These are phyloP conservation scores for Formica aserva DNA, from an alignment of 2,888 invertebrate species.

Conservation along the genomic window DNA sequence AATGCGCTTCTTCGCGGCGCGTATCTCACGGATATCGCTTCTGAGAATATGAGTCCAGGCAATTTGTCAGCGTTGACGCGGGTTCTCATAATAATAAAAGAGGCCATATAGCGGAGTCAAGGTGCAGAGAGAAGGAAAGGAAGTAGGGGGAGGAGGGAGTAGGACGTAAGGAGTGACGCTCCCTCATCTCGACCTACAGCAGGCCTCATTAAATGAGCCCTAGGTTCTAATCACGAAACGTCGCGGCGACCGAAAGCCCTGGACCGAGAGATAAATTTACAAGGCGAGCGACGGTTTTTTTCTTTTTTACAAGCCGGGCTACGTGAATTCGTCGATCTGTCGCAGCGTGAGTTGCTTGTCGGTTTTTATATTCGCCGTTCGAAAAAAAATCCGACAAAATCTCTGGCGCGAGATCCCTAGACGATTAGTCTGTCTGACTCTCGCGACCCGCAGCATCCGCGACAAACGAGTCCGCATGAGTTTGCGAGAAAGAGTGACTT, in stretches of 20 bases:
- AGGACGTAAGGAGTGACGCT: constrained; percentile 6
- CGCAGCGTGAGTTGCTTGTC: background rate
- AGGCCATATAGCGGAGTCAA: constrained; percentile 18
- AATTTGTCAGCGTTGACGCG: constrained; percentile 74
- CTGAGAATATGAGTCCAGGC: constrained; percentile 56
- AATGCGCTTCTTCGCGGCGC: constrained; percentile 38
- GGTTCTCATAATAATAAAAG: constrained; percentile 66
- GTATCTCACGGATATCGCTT: constrained; percentile 67
- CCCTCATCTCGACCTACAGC: constrained; percentile 63
- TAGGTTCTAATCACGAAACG: constrained; percentile 68
- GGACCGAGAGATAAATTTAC: constrained; percentile 65
- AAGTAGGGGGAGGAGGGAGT: background rate
- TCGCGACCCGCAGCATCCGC: constrained; percentile 18
- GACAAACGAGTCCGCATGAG: constrained; percentile 32
- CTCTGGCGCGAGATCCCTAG: constrained; percentile 35
- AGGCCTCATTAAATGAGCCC: constrained; percentile 70
- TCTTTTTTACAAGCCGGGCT: constrained; percentile 24
- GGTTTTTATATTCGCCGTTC: constrained; percentile 54
- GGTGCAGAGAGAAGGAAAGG: background rate
- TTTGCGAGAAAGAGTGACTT: background rate
- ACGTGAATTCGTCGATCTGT: constrained; percentile 33
- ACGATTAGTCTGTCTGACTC: constrained; percentile 28
- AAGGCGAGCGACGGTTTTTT: constrained; percentile 25
- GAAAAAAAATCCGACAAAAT: constrained; percentile 25
- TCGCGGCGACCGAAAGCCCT: constrained; percentile 38